A percentile compares a stretch with the other conserved stretches of the same genome.
Conservation (phyloP, 1,140 invertebrate species). For the Acyrthosiphon pisum region DNA sequence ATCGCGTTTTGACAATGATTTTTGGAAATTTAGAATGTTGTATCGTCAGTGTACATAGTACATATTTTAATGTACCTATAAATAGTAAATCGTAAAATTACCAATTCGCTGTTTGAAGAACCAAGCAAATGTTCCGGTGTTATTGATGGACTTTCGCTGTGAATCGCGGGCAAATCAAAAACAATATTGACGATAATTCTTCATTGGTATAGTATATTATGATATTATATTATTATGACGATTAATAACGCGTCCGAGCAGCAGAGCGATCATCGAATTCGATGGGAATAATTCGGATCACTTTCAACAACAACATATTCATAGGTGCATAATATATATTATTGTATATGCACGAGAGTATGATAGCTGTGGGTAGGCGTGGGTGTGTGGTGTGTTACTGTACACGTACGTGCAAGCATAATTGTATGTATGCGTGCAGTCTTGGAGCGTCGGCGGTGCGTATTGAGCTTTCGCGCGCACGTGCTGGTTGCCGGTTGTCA, state of each 20-base stretch:
- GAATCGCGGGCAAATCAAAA: background rate
- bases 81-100: conserved; percentile 29
- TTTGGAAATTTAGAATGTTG: background rate
- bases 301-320: background rate
- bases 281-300: background rate
- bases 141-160: background rate
- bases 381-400: background rate
- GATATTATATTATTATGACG: background rate
- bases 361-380: background rate
- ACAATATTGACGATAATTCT: background rate
- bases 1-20: background rate
- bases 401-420: background rate
- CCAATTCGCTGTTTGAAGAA: background rate
- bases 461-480: conserved; percentile 53
- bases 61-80: background rate
- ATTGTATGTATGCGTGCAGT: background rate
- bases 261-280: background rate
- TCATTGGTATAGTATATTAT: background rate
- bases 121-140: background rate
- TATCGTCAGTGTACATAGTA: background rate
- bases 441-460: background rate
- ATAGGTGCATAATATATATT: background rate
- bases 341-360: background rate
- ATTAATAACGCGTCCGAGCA: background rate
- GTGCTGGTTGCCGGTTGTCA: conserved; percentile 35